Conservation (phyloP, 2,113 vertebrate species). For the Taxidea taxus region DNA sequence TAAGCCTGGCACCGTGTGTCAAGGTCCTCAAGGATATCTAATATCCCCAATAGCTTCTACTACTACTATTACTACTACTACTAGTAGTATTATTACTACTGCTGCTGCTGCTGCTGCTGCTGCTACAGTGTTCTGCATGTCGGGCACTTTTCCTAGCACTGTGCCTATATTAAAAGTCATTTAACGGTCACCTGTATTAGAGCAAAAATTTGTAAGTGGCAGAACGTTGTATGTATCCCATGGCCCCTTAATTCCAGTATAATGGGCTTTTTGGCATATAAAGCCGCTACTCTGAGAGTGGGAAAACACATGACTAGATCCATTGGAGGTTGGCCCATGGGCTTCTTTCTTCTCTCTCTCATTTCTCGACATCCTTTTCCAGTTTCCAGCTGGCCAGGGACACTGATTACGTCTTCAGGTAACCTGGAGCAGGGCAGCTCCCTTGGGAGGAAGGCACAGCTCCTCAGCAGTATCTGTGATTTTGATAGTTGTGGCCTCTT, state of each 20-base stretch:
- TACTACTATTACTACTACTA: too few species aligned
- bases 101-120: neutral
- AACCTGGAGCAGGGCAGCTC: neutral
- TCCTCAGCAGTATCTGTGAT: neutral
- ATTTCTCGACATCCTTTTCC: neutral
- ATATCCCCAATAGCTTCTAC: neutral
- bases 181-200: neutral
- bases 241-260: neutral
- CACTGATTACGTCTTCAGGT: neutral
- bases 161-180: neutral
- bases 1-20: neutral
- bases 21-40: neutral
- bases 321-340: neutral
- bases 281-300: neutral
- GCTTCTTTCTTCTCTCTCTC: neutral
- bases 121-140: neutral
- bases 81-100: neutral
- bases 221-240: neutral
- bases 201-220: neutral
- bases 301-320: neutral
- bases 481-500: neutral
- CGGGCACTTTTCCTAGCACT: neutral
- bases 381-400: neutral
- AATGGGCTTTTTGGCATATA: neutral
- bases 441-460: neutral